These are phyloP conservation scores for Sebastolobus altivelis DNA, from an alignment of 2,797 vertebrate species.

Conservation along the genomic window DNA sequence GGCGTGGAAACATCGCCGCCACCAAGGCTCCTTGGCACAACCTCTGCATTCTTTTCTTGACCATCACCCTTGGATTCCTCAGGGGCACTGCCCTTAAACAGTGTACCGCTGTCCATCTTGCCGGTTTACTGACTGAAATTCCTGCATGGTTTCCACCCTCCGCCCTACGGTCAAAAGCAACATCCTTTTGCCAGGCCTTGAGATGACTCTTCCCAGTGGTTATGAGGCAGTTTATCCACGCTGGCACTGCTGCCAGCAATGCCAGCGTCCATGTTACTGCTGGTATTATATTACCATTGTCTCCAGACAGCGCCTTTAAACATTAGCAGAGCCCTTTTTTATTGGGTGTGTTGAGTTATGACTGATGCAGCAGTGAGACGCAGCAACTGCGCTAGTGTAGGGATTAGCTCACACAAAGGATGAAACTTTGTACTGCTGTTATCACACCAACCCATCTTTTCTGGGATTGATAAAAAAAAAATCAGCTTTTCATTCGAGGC, in stretches of 20 bases:
- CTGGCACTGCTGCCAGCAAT: constrained; percentile 57
- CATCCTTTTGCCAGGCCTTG: constrained; percentile 63
- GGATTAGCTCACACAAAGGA: constrained; percentile 68
- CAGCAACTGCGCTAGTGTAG: constrained; percentile 56
- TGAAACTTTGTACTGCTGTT: constrained; percentile 51
- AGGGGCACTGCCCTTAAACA: constrained; percentile 77
- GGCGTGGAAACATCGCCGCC: constrained; percentile 72
- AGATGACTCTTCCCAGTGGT: constrained; percentile 59
- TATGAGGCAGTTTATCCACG: constrained; percentile 65
- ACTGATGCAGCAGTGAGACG: constrained; percentile 69
- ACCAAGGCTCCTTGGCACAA: constrained; percentile 75
- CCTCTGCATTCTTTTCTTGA: constrained; percentile 76
- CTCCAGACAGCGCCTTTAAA: constrained; percentile 76
- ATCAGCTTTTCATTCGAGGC: constrained; percentile 53
- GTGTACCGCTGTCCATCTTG: constrained; percentile 67
- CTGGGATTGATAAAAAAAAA: constrained; percentile 12
- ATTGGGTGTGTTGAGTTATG: constrained; percentile 74
- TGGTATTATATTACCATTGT: constrained; percentile 77
- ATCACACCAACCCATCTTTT: constrained; percentile 50
- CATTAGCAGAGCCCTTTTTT: constrained; percentile 72
- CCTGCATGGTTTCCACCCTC: constrained; percentile 75
- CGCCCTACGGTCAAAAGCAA: constrained; percentile 71
- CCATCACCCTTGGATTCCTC: constrained; percentile 80
- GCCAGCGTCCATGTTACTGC: constrained; percentile 69
- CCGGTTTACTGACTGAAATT: constrained; percentile 75